Evolutionary conservation across 2,888 invertebrate genomes (phyloP).

Genomic region (Luffia ferchaultella): DNA sequence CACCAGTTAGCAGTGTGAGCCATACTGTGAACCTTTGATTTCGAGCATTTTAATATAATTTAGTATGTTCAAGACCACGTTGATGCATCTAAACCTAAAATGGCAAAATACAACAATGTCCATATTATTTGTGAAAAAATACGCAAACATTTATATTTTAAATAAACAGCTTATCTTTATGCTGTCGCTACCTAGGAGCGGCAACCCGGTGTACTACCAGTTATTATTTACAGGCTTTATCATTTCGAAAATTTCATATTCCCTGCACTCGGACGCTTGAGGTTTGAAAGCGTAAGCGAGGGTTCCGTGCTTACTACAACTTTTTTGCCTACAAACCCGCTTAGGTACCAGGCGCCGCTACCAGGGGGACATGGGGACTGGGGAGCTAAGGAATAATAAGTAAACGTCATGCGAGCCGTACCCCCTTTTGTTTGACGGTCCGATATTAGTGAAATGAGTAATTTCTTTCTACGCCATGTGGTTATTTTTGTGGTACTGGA

Average conservation of each 20-base stretch:
- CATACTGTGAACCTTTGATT: too few species aligned
- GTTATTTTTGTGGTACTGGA: not conserved
- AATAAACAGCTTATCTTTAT: too few species aligned
- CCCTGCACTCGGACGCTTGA: conserved; percentile 65
- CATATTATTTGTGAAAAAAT: too few species aligned
- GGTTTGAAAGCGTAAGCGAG: conserved; percentile 60
- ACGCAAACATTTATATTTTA: too few species aligned
- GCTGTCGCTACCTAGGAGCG: conserved; percentile 28
- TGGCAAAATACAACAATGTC: too few species aligned
- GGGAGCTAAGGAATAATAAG: conserved; percentile 57
- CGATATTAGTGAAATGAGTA: not conserved
- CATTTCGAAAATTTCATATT: conserved; percentile 68
- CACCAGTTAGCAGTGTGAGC: too few species aligned
- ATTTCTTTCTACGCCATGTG: not conserved
- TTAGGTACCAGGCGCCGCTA: conserved; percentile 33
- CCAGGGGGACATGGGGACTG: conserved; percentile 40
- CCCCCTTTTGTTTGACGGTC: not conserved
- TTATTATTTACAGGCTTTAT: conserved; percentile 67
- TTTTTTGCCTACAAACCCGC: conserved; percentile 55
- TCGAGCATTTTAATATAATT: too few species aligned
- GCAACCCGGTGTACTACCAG: conserved; percentile 56
- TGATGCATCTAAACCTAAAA: too few species aligned
- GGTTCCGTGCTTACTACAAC: conserved; percentile 28
- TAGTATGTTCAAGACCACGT: too few species aligned
- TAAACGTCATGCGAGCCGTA: conserved; percentile 39